Base-by-base conservation (phyloP, 1,140 invertebrate genomes). In the Steinernema khuongi region DNA sequence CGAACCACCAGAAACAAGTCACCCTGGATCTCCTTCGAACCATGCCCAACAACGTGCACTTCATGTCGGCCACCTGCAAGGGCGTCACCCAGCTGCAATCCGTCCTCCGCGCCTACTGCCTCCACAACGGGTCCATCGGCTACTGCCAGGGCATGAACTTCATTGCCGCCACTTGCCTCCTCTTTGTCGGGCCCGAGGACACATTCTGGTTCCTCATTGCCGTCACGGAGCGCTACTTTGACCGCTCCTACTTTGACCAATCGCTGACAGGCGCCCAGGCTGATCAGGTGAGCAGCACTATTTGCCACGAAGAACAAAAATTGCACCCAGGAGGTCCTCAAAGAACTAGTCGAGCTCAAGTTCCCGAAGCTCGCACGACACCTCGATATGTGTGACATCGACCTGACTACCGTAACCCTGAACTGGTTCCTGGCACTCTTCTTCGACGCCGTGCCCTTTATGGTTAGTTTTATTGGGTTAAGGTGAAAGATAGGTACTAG, bases 91-190 rank as follows among this genome's bases (percentile, higher is more conserved):
- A 87, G 78, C 71, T 87, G 68, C 86, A 86, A 79, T 85, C 88
- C 79, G 87, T 88, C 1, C 77, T 89, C n/a, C 81, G 87, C 60
- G 87, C 87, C 17, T 89, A 86, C 81, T 88, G 87, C 80, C 82
- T 88, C 26, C 87, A 88, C 78, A 88, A 87, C 70, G 85, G 86
- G 18, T 78, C 73, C 1, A 79, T 88, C 43, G 88, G 88, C 11
- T 89, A 89, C 77, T 89, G 88, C 75, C 88, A 89, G 81, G 88
- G 88, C 31, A 88, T 89, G 88, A 89, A 89, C 79, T 89, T 89
- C 79, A 84, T 89, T 36, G 87, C 86, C 1, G 88, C 85, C n/a
- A 87, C 88, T 75, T 82, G 85, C 7, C 85, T 89, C 0, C 79
- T 89, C 11, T 88, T 89, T 77, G 83, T 89, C 75, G 85, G 87